Conservation (phyloP, 2,888 invertebrate genomes). For the Cheilosia vulpina region DNA sequence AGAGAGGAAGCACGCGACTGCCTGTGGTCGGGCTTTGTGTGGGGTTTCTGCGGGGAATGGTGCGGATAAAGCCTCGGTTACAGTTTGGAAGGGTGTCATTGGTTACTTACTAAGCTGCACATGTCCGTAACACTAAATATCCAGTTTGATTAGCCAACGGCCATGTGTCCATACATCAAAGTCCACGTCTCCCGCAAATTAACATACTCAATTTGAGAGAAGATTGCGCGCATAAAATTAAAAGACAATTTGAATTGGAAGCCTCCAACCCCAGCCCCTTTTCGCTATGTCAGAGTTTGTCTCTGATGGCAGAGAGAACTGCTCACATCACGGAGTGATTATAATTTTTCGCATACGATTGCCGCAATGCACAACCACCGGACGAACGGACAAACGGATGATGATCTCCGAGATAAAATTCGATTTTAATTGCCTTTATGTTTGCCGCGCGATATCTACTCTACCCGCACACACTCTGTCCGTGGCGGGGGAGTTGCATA, state of each 20-base stretch:
- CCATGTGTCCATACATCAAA: background rate
- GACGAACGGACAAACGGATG: conserved; percentile 47
- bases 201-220: conserved; percentile 62
- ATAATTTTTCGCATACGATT: conserved; percentile 68
- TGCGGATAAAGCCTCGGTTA: background rate
- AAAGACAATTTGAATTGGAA: conserved; percentile 62
- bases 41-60: background rate
- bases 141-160: background rate
- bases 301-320: conserved; percentile 39
- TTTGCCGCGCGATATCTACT: conserved; percentile 75
- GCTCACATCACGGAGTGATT: conserved; percentile 62
- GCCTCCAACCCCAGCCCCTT: conserved; percentile 3
- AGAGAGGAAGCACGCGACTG: conserved; percentile 42
- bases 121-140: background rate
- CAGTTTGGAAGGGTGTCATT: background rate
- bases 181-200: conserved; percentile 26
- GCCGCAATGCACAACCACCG: conserved; percentile 45
- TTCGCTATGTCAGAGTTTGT: conserved; percentile 36
- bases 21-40: conserved; percentile 13
- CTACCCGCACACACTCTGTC: conserved; percentile 1
- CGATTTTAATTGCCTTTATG: conserved; percentile 81
- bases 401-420: conserved; percentile 73
- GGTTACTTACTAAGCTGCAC: too few relatives aligned
- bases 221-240: conserved; percentile 59
- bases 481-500: conserved; percentile 65